Evolutionary conservation across 2,888 invertebrate species (phyloP), one percentile per base, ranked within the genome.

Genomic region (Sinelater perroti): DNA sequence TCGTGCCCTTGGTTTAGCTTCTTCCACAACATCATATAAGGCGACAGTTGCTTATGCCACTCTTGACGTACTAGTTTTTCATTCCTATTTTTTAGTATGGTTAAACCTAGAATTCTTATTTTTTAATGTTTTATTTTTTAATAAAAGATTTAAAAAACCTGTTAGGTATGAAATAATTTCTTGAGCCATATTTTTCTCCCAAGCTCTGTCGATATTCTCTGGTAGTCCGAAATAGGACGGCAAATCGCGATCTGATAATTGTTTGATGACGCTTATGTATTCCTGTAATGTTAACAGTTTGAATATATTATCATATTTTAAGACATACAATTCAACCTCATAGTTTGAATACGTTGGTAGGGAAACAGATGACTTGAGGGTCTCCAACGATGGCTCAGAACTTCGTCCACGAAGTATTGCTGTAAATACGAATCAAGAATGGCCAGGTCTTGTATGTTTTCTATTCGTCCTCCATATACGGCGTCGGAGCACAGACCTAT

Each of bases 391-490:
- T 84, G 85, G 60, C 83, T 83, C 40, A 87, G 78, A 2, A 85
- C 79, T 16, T 83, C 80, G 7, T 81, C 79, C 33, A 79, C 79
- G 63, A 87, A 87, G 71, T 85, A 87, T 50, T 85, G 81, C 11
- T 80, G 75, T 7, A 94, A 77, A 69, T 91, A 90, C 0, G 88
- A 85, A 62, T 79, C 79, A 63, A 93, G 75, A 7, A 90, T 86
- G 20, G 82, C 77, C 62, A 83, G 78, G 75, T 95, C 95, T 70
- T 88, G 87, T 2, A 79, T 76, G 70, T 92, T 91, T 75, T 94
- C 93, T 14, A 95, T 85, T 46, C 93, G 81, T 0, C 95, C 95
- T 0, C 94, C 95, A 71, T 94, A 95, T 42, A 94, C 88, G 0
- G 93, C 89, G 64, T 87, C 85, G 68, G 88, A 87, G 70, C 88